Evolutionary conservation across 2,888 invertebrate species (phyloP).

Genomic region (Dendrolimus pini): DNA sequence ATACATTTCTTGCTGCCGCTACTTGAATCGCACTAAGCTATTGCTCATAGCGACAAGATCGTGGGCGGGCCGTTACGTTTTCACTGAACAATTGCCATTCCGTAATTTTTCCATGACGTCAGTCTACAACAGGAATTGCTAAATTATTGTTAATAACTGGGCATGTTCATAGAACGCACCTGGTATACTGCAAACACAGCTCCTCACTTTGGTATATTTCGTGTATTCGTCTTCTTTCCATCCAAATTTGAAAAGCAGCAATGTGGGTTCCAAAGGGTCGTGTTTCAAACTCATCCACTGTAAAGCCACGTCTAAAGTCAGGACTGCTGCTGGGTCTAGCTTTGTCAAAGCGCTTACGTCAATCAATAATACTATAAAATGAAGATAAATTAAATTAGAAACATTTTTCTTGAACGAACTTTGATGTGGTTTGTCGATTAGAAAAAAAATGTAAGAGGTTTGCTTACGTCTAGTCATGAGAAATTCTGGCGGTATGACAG

Average conservation of each 20-base stretch:
- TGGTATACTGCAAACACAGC: constrained; percentile 45
- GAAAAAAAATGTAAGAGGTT: background rate
- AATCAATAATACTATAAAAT: constrained; percentile 35
- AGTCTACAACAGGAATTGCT: no score
- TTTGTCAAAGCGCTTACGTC: constrained; percentile 32
- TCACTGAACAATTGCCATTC: no score
- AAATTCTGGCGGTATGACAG: constrained; percentile 45
- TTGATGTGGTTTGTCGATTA: no score
- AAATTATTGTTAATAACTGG: no score
- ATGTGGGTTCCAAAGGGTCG: constrained; percentile 41
- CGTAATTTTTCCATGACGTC: no score
- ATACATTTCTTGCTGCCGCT: no score
- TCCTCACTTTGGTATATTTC: constrained; percentile 16
- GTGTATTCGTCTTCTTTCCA: constrained; percentile 28
- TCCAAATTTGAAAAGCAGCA: constrained; percentile 51
- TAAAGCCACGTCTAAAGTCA: constrained; percentile 39
- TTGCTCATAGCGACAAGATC: no score
- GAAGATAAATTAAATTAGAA: background rate
- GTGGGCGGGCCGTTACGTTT: no score
- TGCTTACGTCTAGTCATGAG: constrained; percentile 41
- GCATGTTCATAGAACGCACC: constrained; percentile 20
- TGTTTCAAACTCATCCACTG: constrained; percentile 39
- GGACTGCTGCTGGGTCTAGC: constrained; percentile 21
- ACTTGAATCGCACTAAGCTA: no score
- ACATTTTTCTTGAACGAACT: no score